These are phyloP conservation scores for Siniperca scherzeri DNA, from an alignment of 2,797 vertebrate genomes.

Conservation along the genomic window DNA sequence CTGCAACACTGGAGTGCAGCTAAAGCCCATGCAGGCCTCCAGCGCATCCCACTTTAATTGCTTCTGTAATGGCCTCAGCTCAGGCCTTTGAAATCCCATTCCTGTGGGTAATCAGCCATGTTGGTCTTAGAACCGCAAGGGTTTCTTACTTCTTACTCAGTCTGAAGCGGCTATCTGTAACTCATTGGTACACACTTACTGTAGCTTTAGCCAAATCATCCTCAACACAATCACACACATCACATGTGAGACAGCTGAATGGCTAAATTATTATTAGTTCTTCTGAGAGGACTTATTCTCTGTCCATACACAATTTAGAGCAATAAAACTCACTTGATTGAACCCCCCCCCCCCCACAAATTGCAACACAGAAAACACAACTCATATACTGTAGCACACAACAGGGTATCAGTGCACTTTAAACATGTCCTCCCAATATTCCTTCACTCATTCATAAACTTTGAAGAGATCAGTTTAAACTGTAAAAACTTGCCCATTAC, in stretches of 20 bases:
- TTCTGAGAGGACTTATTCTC: neutral
- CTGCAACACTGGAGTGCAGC: slow-evolving; percentile 73
- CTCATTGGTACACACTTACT: slow-evolving; percentile 8
- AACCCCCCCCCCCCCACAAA: neutral
- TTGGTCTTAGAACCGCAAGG: slow-evolving; percentile 68
- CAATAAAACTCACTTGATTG: neutral
- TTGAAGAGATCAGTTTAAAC: neutral
- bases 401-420: slow-evolving; percentile 56
- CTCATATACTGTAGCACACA: slow-evolving; percentile 62
- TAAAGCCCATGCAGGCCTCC: slow-evolving; percentile 73
- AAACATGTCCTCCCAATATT: slow-evolving; percentile 13
- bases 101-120: slow-evolving; percentile 83
- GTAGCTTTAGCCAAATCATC: slow-evolving; percentile 42
- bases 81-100: slow-evolving; percentile 83
- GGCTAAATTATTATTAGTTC: slow-evolving; percentile 22
- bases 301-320: neutral
- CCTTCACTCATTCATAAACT: neutral
- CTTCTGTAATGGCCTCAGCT: slow-evolving; percentile 79
- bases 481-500: neutral
- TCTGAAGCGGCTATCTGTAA: slow-evolving; percentile 47
- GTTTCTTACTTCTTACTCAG: slow-evolving; percentile 48
- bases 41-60: slow-evolving; percentile 80
- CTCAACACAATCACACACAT: slow-evolving; percentile 30
- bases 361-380: slow-evolving; percentile 43
- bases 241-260: slow-evolving; percentile 26